Evolutionary conservation across 2,113 vertebrate species (phyloP), one percentile per base, ranked within the genome.

Genomic region (Elephas maximus): DNA sequence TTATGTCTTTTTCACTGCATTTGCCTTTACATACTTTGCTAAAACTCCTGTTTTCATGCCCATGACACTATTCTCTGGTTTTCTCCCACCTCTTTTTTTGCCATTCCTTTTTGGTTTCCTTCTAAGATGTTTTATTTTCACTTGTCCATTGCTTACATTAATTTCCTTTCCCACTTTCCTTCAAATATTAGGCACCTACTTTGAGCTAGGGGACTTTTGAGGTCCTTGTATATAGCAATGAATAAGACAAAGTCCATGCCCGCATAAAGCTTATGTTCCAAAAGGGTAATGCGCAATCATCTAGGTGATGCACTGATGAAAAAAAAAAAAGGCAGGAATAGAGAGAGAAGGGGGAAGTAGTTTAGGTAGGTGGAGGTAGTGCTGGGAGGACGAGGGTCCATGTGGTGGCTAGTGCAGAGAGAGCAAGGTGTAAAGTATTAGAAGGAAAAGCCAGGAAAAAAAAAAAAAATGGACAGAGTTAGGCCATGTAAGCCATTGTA

Each of bases 61-160:
- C 10, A 0, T 23, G 30, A n/a, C 4, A 28, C 0, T 23, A n/a
- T 80, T 7, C 21, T 62, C 10, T 20, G 28, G 44, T 80, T 85
- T 53, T 23, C 37, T 73, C 44, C 3, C 21, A 67, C 1, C 14
- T 45, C 7, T 67, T 9, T 62, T 62, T n/a, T 30, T 41, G 37
- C 45, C 24, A 21, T 81, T 63, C 41, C n/a, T 51, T 78, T 65
- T 62, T 12, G 33, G 2, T 71, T 89, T 62, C 26, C 74, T 67
- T 73, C 53, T 37, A 62, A 67, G 24, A 51, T 74, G 26, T 37
- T 89, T 88, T 84, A 80, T 83, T 91, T 81, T 48, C n/a, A n/a
- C 30, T 90, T 90, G 18, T 79, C 65, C 17, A 8, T 57, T 48
- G 60, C 6, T 89, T 81, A 62, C 37, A 28, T 89, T 84, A 48